A percentile compares a stretch with the other conserved stretches of the same genome.
Conservation (phyloP, 2,797 vertebrate genomes). For the Kryptopterus vitreolus region DNA sequence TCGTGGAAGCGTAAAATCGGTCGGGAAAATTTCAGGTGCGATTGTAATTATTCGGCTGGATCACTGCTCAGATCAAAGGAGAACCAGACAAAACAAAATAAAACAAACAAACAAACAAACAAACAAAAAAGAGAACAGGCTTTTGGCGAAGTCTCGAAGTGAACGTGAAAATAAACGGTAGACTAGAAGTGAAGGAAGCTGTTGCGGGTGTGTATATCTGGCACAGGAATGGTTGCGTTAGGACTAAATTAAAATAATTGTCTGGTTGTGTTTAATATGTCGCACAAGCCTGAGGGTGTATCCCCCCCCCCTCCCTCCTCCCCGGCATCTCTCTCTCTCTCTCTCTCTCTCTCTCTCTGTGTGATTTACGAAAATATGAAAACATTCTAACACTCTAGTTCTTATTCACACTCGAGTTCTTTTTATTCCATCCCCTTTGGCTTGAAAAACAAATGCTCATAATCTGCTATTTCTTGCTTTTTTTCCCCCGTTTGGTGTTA, state of each 20-base stretch:
- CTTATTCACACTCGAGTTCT: slow-evolving; percentile 13
- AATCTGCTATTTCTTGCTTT: neutral
- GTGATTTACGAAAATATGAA: slow-evolving; percentile 26
- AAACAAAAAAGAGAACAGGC: neutral
- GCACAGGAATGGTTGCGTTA: slow-evolving; percentile 22
- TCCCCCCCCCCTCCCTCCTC: neutral
- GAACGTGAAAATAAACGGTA: neutral
- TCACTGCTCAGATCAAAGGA: slow-evolving; percentile 26
- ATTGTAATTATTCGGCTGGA: slow-evolving; percentile 43
- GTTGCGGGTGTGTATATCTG: slow-evolving; percentile 6
- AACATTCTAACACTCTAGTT: slow-evolving; percentile 29
- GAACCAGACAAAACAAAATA: slow-evolving; percentile 2
- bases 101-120: neutral
- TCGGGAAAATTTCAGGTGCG: slow-evolving; percentile 34
- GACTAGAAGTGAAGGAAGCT: neutral
- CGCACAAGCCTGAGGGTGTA: neutral
- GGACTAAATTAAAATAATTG: slow-evolving; percentile 21
- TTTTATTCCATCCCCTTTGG: slow-evolving; percentile 23
- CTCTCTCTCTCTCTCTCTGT: neutral
- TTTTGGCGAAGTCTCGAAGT: neutral
- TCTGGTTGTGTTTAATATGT: slow-evolving; percentile 13
- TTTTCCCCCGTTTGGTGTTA: slow-evolving; percentile 37
- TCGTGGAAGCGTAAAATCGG: slow-evolving; percentile 18
- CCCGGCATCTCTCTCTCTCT: neutral
- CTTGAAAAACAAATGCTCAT: slow-evolving; percentile 16